A percentile compares a stretch with the other conserved stretches of the same genome.
These are phyloP conservation scores for Pandemis cinnamomeana DNA, from an alignment of 2,888 invertebrate species.

Conservation along the genomic window DNA sequence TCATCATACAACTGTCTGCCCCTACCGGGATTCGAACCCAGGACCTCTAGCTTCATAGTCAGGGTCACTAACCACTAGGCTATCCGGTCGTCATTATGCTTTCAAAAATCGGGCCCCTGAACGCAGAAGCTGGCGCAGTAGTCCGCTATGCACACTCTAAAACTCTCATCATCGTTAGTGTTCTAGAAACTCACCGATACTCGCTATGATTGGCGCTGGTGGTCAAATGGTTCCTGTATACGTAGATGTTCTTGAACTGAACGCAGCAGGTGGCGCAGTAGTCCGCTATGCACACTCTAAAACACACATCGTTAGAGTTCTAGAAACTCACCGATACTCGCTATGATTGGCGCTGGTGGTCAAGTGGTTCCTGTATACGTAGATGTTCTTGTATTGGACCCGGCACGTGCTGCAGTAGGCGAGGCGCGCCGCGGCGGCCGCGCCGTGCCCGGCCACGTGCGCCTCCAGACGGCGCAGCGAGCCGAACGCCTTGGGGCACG, in stretches of 20 bases:
- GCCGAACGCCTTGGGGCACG: constrained; percentile 56
- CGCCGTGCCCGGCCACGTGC: constrained; percentile 55
- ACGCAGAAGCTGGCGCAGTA: no score
- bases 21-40: no score
- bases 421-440: constrained; percentile 49
- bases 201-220: constrained; percentile 60
- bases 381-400: constrained; percentile 64
- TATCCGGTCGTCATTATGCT: no score
- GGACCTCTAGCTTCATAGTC: no score
- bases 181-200: no score
- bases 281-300: no score
- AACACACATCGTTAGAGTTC: no score
- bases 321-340: constrained; percentile 41
- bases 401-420: constrained; percentile 58
- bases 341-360: constrained; percentile 60
- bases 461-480: constrained; percentile 54
- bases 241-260: constrained; percentile 65
- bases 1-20: no score
- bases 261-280: constrained; percentile 48
- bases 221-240: constrained; percentile 63
- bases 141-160: no score
- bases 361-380: constrained; percentile 64
- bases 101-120: no score
- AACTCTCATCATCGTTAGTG: no score
- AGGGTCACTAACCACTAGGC: no score